These are phyloP conservation scores for Thalpophila matura DNA, from an alignment of 2,888 invertebrate species.

Conservation along the genomic window DNA sequence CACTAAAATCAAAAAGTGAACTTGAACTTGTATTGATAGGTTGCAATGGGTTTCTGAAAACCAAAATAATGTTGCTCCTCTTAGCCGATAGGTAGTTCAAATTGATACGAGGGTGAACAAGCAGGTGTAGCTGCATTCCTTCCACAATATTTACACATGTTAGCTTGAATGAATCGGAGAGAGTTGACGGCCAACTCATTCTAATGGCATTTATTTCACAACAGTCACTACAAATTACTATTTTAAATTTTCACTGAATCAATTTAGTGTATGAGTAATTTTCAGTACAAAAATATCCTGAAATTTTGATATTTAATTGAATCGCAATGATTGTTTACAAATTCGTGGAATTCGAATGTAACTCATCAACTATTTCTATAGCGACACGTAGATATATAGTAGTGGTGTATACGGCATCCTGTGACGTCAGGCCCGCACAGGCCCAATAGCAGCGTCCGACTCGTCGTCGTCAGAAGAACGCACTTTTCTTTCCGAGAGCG, in stretches of 20 bases:
- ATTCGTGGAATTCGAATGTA: constrained; percentile 78
- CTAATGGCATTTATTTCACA: constrained; percentile 38
- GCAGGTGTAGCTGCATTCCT: constrained; percentile 20
- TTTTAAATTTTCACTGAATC: constrained; percentile 37
- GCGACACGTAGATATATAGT: constrained; percentile 74
- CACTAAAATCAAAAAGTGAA: neutral
- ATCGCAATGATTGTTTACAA: constrained; percentile 78
- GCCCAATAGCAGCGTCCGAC: constrained; percentile 56
- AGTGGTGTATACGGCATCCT: constrained; percentile 72
- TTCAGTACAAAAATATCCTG: constrained; percentile 45
- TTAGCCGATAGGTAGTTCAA: neutral
- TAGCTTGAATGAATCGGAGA: constrained; percentile 41
- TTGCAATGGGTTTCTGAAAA: constrained; percentile 3
- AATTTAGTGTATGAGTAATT: constrained; percentile 42
- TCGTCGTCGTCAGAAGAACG: constrained; percentile 46
- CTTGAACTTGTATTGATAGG: neutral
- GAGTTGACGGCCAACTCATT: constrained; percentile 35
- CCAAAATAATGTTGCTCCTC: neutral
- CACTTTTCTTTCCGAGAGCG: constrained; percentile 55
- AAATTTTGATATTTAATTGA: constrained; percentile 57
- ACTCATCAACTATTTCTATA: constrained; percentile 87
- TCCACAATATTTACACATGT: constrained; percentile 27
- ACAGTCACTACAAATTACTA: constrained; percentile 34
- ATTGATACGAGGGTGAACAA: constrained; percentile 12
- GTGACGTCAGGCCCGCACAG: constrained; percentile 74